Base-by-base conservation (phyloP, 2,113 vertebrate species). In the Sprattus sprattus region DNA sequence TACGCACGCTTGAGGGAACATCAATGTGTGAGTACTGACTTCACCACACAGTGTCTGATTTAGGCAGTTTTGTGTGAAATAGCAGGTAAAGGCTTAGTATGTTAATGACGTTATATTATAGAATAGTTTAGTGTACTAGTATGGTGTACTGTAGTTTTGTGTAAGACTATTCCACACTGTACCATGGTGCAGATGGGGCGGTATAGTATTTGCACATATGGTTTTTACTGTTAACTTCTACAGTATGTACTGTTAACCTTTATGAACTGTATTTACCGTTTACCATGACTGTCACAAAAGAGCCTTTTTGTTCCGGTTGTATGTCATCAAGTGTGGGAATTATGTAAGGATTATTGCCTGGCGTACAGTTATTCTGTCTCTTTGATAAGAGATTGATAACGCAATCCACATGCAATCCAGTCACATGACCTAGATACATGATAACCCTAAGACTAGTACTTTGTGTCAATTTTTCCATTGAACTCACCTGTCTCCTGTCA, bases 11-110 rank as follows among this genome's bases (percentile, higher is more conserved):
- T 84, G 93, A 93, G 49, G 89, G 82, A 87, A 88, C 95, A 25
- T 92, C 92, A 80, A 92, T 89, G 86, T 93, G 95, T 96, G 92
- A 95, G 95, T 95, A 90, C 71, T 16, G 11, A 15, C 32, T 39
- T 39, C 39, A 39, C 39, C 39, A 39, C 39, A 39, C 39, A 39
- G 39, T 39, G 39, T 39, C 39, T 39, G 39, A 39, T 39, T 39
- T 32, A 78, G 71, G n/a, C 1, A 8, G n/a, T 64, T 25, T 57
- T 64, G 22, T 64, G 57, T 25, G 22, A 11, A 67, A 11, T 15
- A 44, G 9, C 71, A 13, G 3, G 13, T 78, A 1, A 39, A 16
- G 32, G 15, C 11, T 39, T 5, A 78, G 20, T 39, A 32, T 16
- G 71, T 71, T 32, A 25, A 32, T 32, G 64, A 32, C n/a, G 32